phyloP scores from a whole-genome alignment of 1,140 invertebrate species.

The Drosophila lowei region DNA sequence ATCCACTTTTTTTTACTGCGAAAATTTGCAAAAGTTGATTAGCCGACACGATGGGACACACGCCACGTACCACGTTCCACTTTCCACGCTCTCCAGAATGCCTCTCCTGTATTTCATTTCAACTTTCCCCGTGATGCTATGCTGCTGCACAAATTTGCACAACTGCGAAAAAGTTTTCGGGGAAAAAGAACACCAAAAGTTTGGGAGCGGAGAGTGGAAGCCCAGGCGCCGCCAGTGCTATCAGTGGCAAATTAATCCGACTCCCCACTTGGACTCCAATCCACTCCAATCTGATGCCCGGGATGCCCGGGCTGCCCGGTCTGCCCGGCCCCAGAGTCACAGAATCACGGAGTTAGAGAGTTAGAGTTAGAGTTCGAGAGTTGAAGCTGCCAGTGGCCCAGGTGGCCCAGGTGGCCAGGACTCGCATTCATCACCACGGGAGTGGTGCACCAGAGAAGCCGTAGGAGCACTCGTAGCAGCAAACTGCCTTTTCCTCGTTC shows the following conservation, averaged over 20 bases:
- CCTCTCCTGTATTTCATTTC: slow-evolving; percentile 53
- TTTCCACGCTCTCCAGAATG: slow-evolving; percentile 17
- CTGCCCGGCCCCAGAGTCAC: slow-evolving; percentile 8
- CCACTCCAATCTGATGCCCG: slow-evolving; percentile 45
- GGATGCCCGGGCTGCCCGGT: background rate
- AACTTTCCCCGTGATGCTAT: slow-evolving; percentile 58
- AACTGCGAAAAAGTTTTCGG: slow-evolving; percentile 47
- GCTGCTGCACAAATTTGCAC: slow-evolving; percentile 59
- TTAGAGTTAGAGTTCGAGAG: slow-evolving; percentile 30
- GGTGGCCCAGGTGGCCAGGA: slow-evolving; percentile 26
- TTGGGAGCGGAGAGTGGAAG: slow-evolving; percentile 13
- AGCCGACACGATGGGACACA: slow-evolving; percentile 47
- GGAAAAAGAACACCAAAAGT: slow-evolving; percentile 8
- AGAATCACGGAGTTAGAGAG: background rate
- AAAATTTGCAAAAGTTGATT: slow-evolving; percentile 75
- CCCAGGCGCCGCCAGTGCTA: slow-evolving; percentile 26
- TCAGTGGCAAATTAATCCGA: slow-evolving; percentile 64
- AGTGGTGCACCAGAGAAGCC: slow-evolving; percentile 38
- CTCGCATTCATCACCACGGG: slow-evolving; percentile 68
- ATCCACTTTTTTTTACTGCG: slow-evolving; percentile 24
- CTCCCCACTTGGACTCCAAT: background rate
- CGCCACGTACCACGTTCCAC: too few species aligned
- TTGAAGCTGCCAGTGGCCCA: slow-evolving; percentile 26
- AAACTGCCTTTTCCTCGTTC: slow-evolving; percentile 8
- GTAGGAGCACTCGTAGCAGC: slow-evolving; percentile 3